These are phyloP conservation scores for Cherax destructor DNA, from an alignment of 1,140 invertebrate species.

Conservation along the genomic window DNA sequence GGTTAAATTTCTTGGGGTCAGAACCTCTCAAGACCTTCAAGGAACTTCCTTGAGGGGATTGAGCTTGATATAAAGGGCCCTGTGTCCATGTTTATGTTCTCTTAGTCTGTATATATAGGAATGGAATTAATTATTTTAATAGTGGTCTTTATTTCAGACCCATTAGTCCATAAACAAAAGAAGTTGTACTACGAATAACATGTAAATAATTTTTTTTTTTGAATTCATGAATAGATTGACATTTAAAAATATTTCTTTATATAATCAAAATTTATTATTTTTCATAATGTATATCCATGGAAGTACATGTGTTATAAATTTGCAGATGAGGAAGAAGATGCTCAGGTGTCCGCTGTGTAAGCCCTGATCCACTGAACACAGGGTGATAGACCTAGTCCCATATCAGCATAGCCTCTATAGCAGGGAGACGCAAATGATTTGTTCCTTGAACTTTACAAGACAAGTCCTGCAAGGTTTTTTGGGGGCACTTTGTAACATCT, in stretches of 20 bases:
- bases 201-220: background rate
- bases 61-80: too few relatives aligned
- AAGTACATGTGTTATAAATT: slow-evolving; percentile 35
- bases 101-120: too few relatives aligned
- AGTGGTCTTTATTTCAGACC: too few relatives aligned
- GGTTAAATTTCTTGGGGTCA: too few relatives aligned
- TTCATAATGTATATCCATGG: background rate
- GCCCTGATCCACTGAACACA: background rate
- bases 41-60: too few relatives aligned
- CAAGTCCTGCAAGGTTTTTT: slow-evolving; percentile 24
- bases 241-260: too few relatives aligned
- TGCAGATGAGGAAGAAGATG: slow-evolving; percentile 80
- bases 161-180: too few relatives aligned
- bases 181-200: too few relatives aligned
- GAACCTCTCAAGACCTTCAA: too few relatives aligned
- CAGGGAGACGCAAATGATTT: background rate
- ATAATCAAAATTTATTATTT: background rate
- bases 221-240: background rate
- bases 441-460: slow-evolving; percentile 28
- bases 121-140: too few relatives aligned
- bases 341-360: slow-evolving; percentile 81
- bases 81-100: too few relatives aligned
- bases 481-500: background rate
- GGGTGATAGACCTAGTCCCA: slow-evolving; percentile 27
- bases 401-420: slow-evolving; percentile 9